Conservation (phyloP, 2,113 vertebrate species). For the Balaeniceps rex region DNA sequence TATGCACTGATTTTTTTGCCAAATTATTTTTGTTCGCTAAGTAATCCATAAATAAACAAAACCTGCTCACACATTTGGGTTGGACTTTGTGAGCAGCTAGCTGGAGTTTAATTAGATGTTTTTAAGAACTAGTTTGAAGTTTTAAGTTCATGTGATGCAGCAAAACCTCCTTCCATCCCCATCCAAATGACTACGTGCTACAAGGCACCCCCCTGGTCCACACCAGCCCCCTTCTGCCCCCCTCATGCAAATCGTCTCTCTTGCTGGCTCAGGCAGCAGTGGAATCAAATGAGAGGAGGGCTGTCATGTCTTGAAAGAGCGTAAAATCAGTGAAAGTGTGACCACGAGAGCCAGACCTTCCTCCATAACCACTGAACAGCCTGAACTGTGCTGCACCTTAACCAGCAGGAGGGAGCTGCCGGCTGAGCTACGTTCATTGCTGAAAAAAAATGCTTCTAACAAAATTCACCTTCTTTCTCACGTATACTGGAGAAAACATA, state of each 20-base stretch:
- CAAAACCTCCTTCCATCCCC: not conserved
- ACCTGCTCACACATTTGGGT: not conserved
- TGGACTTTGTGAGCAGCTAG: not conserved
- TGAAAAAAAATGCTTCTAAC: not conserved
- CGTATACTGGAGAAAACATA: not conserved
- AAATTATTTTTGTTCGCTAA: not conserved
- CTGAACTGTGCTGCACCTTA: not conserved
- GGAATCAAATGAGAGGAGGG: not conserved
- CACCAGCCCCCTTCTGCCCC: not conserved
- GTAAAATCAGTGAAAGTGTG: not conserved
- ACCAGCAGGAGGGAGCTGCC: not conserved
- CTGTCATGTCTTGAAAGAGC: not conserved
- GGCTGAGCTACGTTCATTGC: not conserved
- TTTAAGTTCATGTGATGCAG: not conserved
- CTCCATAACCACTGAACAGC: not conserved
- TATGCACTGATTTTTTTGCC: not conserved
- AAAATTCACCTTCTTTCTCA: not conserved
- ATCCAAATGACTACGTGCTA: not conserved
- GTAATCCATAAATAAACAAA: not conserved
- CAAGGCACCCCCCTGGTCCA: too few relatives aligned
- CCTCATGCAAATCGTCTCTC: not conserved
- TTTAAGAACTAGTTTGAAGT: not conserved
- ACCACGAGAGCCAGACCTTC: not conserved
- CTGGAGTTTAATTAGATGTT: not conserved
- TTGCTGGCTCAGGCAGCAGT: not conserved